Conservation (phyloP, 2,797 vertebrate genomes). For the Delichon dasypus region DNA sequence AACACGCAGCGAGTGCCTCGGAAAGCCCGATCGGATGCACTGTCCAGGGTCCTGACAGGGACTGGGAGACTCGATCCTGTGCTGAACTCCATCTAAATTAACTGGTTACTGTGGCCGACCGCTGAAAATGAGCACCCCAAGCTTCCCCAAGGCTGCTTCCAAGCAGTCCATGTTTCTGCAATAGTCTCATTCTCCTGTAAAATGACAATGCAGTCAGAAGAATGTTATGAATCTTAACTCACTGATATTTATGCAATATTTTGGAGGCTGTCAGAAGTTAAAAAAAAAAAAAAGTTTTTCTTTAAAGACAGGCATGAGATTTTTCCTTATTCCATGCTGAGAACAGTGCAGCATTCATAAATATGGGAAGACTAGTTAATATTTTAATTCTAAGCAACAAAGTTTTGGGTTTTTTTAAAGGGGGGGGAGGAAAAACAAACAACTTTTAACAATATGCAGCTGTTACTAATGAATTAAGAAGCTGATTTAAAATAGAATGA, state of each 20-base stretch:
- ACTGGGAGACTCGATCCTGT: accelerated
- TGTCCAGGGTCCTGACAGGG: not conserved
- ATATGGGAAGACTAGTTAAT: conserved; percentile 10
- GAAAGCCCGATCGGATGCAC: accelerated
- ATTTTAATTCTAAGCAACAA: conserved; percentile 47
- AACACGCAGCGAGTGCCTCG: accelerated
- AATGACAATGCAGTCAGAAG: not conserved
- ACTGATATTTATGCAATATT: not conserved
- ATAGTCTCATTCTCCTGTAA: not conserved
- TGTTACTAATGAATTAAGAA: conserved; percentile 49
- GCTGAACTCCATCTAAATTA: accelerated
- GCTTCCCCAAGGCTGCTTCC: not conserved
- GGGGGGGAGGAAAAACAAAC: not conserved
- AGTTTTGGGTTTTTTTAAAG: not conserved
- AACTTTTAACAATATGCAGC: conserved; percentile 39
- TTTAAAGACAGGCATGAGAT: not conserved
- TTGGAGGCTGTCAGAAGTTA: not conserved
- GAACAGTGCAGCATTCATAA: not conserved
- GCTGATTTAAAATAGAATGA: conserved; percentile 30
- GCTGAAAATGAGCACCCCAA: not conserved
- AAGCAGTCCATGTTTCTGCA: not conserved
- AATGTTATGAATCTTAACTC: not conserved
- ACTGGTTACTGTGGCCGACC: accelerated
- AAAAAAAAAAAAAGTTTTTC: not conserved
- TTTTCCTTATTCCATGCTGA: not conserved